A percentile compares a stretch with the other conserved stretches of the same genome.
Evolutionary conservation across 1,140 invertebrate species (phyloP).

Genomic region (Sitophilus oryzae): DNA sequence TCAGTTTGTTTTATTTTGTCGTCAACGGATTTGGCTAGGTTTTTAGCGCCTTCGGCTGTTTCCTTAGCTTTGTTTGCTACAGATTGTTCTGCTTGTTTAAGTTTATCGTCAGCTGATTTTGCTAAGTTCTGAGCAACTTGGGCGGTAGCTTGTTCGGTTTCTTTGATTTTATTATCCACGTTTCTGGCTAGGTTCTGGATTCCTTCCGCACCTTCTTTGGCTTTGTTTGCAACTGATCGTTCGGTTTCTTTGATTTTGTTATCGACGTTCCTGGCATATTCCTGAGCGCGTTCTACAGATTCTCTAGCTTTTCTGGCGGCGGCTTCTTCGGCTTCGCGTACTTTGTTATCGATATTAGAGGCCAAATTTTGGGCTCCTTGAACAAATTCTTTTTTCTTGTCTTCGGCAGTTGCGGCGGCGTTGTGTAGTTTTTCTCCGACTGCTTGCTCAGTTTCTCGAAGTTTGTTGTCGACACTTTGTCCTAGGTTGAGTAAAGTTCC

Average conservation of each 20-base stretch:
- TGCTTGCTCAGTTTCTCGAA: constrained; percentile 9
- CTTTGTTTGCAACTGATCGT: constrained; percentile 9
- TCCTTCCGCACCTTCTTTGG: not conserved
- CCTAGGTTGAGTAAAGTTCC: constrained; percentile 16
- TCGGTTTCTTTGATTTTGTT: constrained; percentile 20
- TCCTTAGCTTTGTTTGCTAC: constrained; percentile 6
- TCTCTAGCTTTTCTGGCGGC: constrained; percentile 17
- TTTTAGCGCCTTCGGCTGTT: constrained; percentile 3
- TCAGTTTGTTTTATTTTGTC: constrained; percentile 17
- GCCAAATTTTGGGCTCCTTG: constrained; percentile 18
- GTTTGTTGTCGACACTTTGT: constrained; percentile 17
- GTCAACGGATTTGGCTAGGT: constrained; percentile 12
- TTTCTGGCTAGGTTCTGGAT: constrained; percentile 12
- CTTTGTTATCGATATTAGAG: constrained; percentile 21
- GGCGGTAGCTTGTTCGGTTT: constrained; percentile 15
- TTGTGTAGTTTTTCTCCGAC: constrained; percentile 10
- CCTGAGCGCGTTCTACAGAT: constrained; percentile 14
- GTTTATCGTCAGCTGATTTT: not conserved
- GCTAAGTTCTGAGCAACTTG: constrained; percentile 1
- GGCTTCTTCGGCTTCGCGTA: constrained; percentile 17
- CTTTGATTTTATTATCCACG: constrained; percentile 18
- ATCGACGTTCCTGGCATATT: constrained; percentile 14
- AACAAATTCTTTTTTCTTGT: constrained; percentile 15
- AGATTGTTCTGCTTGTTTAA: not conserved
- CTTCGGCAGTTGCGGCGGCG: constrained; percentile 11